Base-by-base conservation (phyloP, 2,888 invertebrate genomes). In the Podotricha telesiphe region DNA sequence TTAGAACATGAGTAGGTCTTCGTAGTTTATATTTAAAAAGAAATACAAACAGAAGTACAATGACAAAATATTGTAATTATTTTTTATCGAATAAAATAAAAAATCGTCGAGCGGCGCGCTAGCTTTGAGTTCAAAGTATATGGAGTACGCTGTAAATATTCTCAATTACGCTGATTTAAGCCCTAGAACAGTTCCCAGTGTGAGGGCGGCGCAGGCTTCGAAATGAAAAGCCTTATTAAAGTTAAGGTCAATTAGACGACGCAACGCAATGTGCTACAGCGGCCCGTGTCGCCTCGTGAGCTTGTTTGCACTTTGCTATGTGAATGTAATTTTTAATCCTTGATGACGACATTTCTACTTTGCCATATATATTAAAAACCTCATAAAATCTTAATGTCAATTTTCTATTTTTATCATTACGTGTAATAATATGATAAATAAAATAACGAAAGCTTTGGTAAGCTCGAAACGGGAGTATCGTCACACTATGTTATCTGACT, bases 91-190 rank as follows among this genome's bases (percentile, higher is more conserved):
- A 59, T 45, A n/a, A 61, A 45, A 28, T 15, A 34, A 61, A 28
- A 61, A 28, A 15, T 47, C 1, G n/a, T 28, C 28, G 7, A 6
- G 28, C 22, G 47, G 3, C 61, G 20, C 7, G 22, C 22, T 6
- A 45, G 10, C 61, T 59, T 48, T 48, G 37, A 65, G 15, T 48
- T 58, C 56, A 48, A 37, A 65, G 37, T 56, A 48, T 56, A 40
- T 55, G n/a, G 47, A 22, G 56, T 65, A 48, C 56, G 58, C 65
- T 65, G 47, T 65, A 19, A 65, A 65, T 47, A 65, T 47, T 65
- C 56, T 56, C 51, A 65, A 65, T 65, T 28, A 47, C 47, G 28
- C 28, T 19, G 56, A 56, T 65, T 47, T 47, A 56, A 65, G 65
- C 45, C 65, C 55, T 47, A 34, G 28, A 17, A 45, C 34, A 45